These are phyloP conservation scores for Penaeus chinensis DNA, from an alignment of 1,140 invertebrate genomes.

Conservation along the genomic window DNA sequence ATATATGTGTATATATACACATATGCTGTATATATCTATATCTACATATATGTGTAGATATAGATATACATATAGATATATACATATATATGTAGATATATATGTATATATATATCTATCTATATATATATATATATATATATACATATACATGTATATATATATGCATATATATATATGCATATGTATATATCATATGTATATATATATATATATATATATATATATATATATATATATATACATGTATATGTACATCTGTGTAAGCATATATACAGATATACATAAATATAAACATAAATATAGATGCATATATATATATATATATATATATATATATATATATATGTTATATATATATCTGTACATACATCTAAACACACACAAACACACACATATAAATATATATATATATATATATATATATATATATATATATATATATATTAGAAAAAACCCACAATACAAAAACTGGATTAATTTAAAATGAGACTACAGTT, in stretches of 20 bases:
- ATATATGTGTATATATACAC: neutral
- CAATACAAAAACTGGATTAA: neutral
- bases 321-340: neutral
- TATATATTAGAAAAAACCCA: neutral
- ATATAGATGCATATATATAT: no score
- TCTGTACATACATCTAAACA: no score
- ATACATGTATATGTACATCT: neutral
- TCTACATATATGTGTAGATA: neutral
- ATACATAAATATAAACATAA: neutral
- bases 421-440: neutral
- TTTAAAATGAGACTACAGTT: no score
- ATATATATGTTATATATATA: neutral
- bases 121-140: slow-evolving; percentile 5
- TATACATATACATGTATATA: neutral
- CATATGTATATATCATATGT: neutral
- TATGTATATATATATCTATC: neutral
- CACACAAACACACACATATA: neutral
- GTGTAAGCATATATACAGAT: neutral
- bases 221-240: slow-evolving; percentile 4
- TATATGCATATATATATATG: neutral
- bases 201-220: neutral
- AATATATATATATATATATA: slow-evolving; percentile 12
- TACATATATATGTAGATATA: neutral
- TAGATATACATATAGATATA: slow-evolving; percentile 9
- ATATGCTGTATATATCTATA: slow-evolving; percentile 4